Percentiles rank a stretch among this genome's conserved stretches.
Conservation (phyloP, 2,888 invertebrate species). For the Drosophila testacea region DNA sequence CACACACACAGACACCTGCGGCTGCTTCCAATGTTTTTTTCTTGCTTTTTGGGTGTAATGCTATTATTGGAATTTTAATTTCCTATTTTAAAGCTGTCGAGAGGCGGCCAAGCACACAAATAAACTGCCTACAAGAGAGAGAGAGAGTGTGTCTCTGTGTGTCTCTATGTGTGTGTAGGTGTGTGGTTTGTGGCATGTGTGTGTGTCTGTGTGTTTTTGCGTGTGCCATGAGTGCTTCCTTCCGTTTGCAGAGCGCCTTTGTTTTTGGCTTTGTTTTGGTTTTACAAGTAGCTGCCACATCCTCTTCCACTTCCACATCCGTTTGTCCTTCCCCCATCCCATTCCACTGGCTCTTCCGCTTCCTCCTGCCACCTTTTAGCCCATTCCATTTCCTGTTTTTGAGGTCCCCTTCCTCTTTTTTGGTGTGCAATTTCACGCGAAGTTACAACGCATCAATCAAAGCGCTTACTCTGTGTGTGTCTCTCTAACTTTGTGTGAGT, state of each 20-base stretch:
- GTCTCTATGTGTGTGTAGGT: constrained; percentile 17
- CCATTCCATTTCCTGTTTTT: background rate
- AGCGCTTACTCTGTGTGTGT: constrained; percentile 37
- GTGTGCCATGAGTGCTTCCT: constrained; percentile 56
- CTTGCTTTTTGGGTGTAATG: constrained; percentile 32
- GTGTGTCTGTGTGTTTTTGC: constrained; percentile 27
- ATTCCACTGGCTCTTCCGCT: background rate
- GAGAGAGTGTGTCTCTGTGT: constrained; percentile 11
- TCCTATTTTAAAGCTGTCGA: constrained; percentile 74
- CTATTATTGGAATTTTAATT: constrained; percentile 80
- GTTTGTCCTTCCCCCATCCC: background rate
- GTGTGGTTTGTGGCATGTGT: constrained; percentile 15
- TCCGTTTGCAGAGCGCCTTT: constrained; percentile 51
- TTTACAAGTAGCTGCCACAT: constrained; percentile 48
- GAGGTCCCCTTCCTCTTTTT: constrained; percentile 22
- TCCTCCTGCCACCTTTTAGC: background rate
- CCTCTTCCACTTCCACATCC: constrained; percentile 4
- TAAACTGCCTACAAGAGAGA: constrained; percentile 39
- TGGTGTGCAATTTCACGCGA: constrained; percentile 77
- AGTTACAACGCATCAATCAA: constrained; percentile 76
- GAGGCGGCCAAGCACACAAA: constrained; percentile 42
- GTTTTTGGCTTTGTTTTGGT: constrained; percentile 47
- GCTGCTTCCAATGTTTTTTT: constrained; percentile 13
- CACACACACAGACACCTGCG: constrained; percentile 25
- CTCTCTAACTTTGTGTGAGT: constrained; percentile 1